Evolutionary conservation across 2,888 invertebrate genomes (phyloP).

Genomic region (Fragum fragum): DNA sequence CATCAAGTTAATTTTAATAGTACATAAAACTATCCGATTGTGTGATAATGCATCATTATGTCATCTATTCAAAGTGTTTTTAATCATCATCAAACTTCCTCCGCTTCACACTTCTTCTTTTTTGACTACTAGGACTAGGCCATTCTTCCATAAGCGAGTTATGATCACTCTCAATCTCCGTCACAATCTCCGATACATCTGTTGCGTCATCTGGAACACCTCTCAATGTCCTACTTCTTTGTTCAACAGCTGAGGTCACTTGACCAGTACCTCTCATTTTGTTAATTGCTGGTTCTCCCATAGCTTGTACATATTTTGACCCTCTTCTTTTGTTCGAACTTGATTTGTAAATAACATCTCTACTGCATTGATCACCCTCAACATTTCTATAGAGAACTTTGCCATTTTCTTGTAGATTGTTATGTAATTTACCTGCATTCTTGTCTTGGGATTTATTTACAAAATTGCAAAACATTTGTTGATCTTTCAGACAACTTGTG

Average conservation of each 20-base stretch:
- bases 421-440: neutral
- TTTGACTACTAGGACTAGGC: slow-evolving; percentile 13
- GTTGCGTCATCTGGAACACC: neutral
- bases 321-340: neutral
- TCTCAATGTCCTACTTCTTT: neutral
- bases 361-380: neutral
- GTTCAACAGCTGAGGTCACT: neutral
- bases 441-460: neutral
- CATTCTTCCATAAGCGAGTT: slow-evolving; percentile 12
- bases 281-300: neutral
- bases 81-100: neutral
- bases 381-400: neutral
- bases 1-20: no score
- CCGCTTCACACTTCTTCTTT: neutral
- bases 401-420: neutral
- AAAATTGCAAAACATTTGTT: slow-evolving; percentile 1
- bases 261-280: neutral
- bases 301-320: neutral
- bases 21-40: no score
- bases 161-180: neutral
- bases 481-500: neutral
- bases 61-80: no score
- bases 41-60: no score
- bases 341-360: neutral
- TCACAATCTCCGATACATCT: neutral